These are phyloP conservation scores for Scomber japonicus DNA, from an alignment of 2,113 vertebrate species.

Conservation along the genomic window DNA sequence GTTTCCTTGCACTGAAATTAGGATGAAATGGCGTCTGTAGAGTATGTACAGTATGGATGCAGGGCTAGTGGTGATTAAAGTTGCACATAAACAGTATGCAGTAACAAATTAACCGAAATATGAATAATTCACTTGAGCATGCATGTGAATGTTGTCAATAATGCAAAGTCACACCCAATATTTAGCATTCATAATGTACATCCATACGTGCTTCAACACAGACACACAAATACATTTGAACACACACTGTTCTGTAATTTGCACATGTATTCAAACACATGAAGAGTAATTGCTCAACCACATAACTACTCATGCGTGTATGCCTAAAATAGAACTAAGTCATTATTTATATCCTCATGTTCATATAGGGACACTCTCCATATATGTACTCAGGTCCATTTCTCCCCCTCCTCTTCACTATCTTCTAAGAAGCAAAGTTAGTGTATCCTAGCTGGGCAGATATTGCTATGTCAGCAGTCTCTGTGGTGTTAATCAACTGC, in stretches of 20 bases:
- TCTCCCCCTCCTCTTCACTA: neutral
- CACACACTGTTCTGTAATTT: neutral
- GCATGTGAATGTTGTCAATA: conserved; percentile 7
- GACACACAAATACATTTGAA: neutral
- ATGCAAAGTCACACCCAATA: conserved; percentile 5
- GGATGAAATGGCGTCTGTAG: neutral
- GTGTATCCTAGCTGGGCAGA: neutral
- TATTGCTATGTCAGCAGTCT: conserved; percentile 39
- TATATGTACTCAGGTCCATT: neutral
- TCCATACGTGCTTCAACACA: neutral
- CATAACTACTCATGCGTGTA: conserved; percentile 2
- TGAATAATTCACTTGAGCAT: neutral
- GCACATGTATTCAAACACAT: conserved; percentile 7
- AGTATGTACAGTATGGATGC: neutral
- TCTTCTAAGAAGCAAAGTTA: neutral
- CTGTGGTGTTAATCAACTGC: conserved; percentile 5
- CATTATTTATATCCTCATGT: conserved; percentile 39
- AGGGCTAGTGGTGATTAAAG: conserved; percentile 6
- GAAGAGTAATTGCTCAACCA: conserved; percentile 1
- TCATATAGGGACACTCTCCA: neutral
- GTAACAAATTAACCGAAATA: neutral
- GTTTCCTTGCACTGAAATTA: conserved; percentile 14
- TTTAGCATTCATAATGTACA: neutral
- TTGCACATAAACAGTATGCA: neutral
- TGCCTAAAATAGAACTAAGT: conserved; percentile 26